Base-by-base conservation (phyloP, 2,797 vertebrate genomes). In the Distichodus sexfasciatus region DNA sequence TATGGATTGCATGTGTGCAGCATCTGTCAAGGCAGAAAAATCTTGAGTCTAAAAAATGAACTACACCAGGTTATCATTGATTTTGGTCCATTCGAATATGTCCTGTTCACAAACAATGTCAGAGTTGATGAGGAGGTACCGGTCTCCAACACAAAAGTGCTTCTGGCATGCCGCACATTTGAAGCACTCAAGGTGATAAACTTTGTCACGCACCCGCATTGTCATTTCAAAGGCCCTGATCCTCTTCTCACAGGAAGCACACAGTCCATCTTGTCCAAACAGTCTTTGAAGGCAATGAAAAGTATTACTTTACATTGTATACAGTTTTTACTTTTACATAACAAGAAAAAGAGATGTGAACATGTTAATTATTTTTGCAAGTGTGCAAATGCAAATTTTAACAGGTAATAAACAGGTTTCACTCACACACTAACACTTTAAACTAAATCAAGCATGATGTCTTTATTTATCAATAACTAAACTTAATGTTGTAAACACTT, bases 31-130 rank as follows among this genome's bases (percentile, higher is more conserved):
- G 5, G 36, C 21, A 19, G 15, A 21, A 40, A 40, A 3, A 41
- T 26, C 33, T 46, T 6, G 10, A 17, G 17, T 8, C 40, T 33
- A 15, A 19, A 15, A 23, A 40, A 48, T 3, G 29, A 29, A 53
- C 68, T 89, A 91, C 38, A 86, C 81, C 66, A 91, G 84, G 41
- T 79, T 94, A 19, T 90, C 94, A 1, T 94, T 98, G 74, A 96
- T 91, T 87, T 99, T 99, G 88, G 94, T 97, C 97, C 97, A 99
- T 90, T 99, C 96, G 1, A 95, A 99, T 87, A 99, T 99, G 90
- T 99, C 97, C 89, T 99, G 97, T 81, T 99, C 97, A 0, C 97
- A 99, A 71, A 99, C 97, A 80, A 99, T 99, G 88, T 99, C 96
- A 0, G 97, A 97, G 91, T 99, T 99, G 91, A 99, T 94, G 83